phyloP scores from a whole-genome alignment of 2,888 invertebrate species.

The Epistrophe grossulariae region DNA sequence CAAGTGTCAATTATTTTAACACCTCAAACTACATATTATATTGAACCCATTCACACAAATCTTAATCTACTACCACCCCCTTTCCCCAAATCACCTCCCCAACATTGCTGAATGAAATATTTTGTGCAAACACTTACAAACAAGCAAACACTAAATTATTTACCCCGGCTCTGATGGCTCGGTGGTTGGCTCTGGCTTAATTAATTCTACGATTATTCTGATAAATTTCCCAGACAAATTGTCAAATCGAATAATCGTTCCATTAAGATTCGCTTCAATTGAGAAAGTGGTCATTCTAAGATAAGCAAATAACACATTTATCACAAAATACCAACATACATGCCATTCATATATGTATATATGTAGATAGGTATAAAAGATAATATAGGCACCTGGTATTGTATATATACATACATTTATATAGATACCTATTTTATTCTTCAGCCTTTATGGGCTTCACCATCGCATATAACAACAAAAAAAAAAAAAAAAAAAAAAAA shows the following conservation, averaged over 20 bases:
- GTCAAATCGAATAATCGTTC: conserved; percentile 74
- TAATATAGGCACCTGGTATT: conserved; percentile 25
- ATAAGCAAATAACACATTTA: conserved; percentile 63
- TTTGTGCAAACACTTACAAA: conserved; percentile 44
- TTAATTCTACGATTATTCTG: conserved; percentile 72
- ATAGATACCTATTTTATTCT: neutral
- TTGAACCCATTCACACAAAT: conserved; percentile 3
- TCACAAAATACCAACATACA: conserved; percentile 33
- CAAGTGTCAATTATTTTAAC: conserved; percentile 25
- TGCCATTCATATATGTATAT: neutral
- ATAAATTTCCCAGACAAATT: conserved; percentile 74
- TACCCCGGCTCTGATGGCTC: neutral
- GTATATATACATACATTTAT: neutral
- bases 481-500: conserved; percentile 26
- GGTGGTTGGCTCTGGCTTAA: conserved; percentile 43
- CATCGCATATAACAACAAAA: conserved; percentile 34
- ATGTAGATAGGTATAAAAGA: neutral
- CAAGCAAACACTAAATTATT: conserved; percentile 31
- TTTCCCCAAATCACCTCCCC: neutral
- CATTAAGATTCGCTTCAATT: conserved; percentile 57
- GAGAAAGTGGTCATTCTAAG: conserved; percentile 67
- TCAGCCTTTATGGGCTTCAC: conserved; percentile 16
- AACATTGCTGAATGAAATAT: neutral
- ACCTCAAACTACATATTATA: conserved; percentile 20
- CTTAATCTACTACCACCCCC: neutral